Conservation (phyloP, 2,113 vertebrate species). For the Astatoreochromis straeleni region DNA sequence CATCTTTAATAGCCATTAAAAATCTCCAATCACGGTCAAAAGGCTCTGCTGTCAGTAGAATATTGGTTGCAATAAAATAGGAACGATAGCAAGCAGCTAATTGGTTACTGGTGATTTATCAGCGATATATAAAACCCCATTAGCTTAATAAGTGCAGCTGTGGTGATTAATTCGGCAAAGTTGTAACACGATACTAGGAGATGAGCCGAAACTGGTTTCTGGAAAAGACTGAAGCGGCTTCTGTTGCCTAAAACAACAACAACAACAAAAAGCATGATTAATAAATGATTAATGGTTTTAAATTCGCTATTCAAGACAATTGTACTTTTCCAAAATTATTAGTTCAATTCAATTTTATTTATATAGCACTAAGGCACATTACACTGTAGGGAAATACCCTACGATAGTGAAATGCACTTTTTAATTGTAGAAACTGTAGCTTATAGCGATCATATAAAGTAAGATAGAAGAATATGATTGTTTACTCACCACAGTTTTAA, state of each 20-base stretch:
- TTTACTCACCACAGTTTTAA: slow-evolving; percentile 12
- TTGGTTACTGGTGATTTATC: not conserved
- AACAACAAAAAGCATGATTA: not conserved
- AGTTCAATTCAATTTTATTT: not conserved
- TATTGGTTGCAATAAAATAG: not conserved
- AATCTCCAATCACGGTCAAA: not conserved
- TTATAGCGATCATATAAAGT: not conserved
- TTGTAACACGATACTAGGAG: not conserved
- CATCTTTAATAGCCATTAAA: not conserved
- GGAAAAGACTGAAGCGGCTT: not conserved
- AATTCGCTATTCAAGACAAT: not conserved
- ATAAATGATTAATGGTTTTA: not conserved
- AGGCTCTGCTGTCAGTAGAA: not conserved
- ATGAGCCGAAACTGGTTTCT: not conserved
- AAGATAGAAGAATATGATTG: not conserved
- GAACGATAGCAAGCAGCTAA: not conserved
- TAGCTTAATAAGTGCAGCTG: not conserved
- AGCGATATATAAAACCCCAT: not conserved
- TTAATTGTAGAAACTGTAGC: not conserved
- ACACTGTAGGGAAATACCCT: not conserved
- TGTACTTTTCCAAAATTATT: not conserved
- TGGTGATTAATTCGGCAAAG: not conserved
- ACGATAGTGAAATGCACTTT: not conserved
- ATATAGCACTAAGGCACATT: not conserved
- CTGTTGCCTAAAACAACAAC: not conserved